Evolutionary conservation across 1,140 invertebrate species (phyloP).

Genomic region (Pectinophora gossypiella): DNA sequence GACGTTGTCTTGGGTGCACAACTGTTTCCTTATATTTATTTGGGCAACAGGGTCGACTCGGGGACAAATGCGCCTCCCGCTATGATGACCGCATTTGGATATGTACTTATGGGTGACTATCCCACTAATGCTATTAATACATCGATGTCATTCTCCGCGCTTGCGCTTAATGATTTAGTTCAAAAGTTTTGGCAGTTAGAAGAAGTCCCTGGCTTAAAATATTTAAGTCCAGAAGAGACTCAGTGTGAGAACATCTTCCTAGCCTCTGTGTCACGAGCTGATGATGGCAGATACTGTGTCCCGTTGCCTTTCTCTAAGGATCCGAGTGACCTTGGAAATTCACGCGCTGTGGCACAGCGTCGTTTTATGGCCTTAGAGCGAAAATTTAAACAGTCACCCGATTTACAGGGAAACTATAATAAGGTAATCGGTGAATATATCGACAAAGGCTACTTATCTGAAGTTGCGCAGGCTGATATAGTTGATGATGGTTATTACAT

Average conservation of each 20-base stretch:
- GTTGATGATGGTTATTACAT: slow-evolving; percentile 3
- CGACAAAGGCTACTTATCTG: not conserved
- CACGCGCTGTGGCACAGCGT: slow-evolving; percentile 6
- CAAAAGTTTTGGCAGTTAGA: slow-evolving; percentile 16
- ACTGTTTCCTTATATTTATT: too few relatives aligned
- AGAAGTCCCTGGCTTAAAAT: not conserved
- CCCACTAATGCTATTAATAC: not conserved
- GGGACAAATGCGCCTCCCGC: slow-evolving; percentile 8
- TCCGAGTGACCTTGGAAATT: too few relatives aligned
- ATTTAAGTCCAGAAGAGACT: too few relatives aligned
- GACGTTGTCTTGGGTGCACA: too few relatives aligned
- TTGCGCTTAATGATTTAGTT: slow-evolving; percentile 7
- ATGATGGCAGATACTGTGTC: slow-evolving; percentile 11
- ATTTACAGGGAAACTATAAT: slow-evolving; percentile 5
- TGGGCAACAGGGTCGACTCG: slow-evolving; percentile 9
- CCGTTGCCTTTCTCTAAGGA: slow-evolving; percentile 11
- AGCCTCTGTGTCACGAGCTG: slow-evolving; percentile 8
- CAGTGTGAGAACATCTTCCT: slow-evolving; percentile 13
- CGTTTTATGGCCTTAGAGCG: slow-evolving; percentile 12
- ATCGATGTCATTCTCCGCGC: not conserved
- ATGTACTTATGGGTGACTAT: slow-evolving; percentile 16
- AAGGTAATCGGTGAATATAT: slow-evolving; percentile 7
- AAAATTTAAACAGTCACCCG: slow-evolving; percentile 4
- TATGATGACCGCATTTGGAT: slow-evolving; percentile 9
- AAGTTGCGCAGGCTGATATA: not conserved